Evolutionary conservation across 2,797 vertebrate genomes (phyloP), one percentile per base, ranked within the genome.

Genomic region (Loris lydekkerianus): DNA sequence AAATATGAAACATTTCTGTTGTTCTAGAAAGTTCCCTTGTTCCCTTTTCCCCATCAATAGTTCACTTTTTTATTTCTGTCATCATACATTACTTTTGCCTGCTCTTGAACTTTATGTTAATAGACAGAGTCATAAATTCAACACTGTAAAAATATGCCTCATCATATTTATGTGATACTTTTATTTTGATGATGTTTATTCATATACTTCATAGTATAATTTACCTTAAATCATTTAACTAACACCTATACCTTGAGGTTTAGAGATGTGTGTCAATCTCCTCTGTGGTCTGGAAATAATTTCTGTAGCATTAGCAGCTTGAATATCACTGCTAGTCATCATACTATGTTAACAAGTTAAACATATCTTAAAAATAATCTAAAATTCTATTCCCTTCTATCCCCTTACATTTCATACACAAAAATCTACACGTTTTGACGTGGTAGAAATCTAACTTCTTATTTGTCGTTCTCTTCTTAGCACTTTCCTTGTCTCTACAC

Each of bases 101-200:
- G 14, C 61, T 89, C 15, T 76, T 81, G 29, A 43, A 91, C 23
- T 85, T 95, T 53, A 21, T 81, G 46, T 29, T 73, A 96, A 80
- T 63, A 49, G 61, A 92, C 34, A 14, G 20, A 65, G 34, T 46
- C n/a, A 27, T 91, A 34, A 69, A 70, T 76, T 40, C 69, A 43
- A 91, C 27, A 72, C 46, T 53, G 76, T 84, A 27, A 91, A 89
- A 91, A 89, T 84, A 91, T n/a, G 25, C 29, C 21, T 29, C 25
- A 1, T 46, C 25, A 37, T 20, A 37, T 60, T 91, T 20, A 10
- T 0, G 23, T 81, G 81, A 65, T 34, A 46, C 77, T 96, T 92
- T 89, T 75, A 70, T 91, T 89, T 81, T 0, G 13, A n/a, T 53
- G 23, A 5, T 40, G 31, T 49, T 89, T 96, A 63, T 95, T 93